These are phyloP conservation scores for Ephydatia muelleri DNA, from an alignment of 37 sponge, comb jelly and placozoan species.

Conservation along the genomic window DNA sequence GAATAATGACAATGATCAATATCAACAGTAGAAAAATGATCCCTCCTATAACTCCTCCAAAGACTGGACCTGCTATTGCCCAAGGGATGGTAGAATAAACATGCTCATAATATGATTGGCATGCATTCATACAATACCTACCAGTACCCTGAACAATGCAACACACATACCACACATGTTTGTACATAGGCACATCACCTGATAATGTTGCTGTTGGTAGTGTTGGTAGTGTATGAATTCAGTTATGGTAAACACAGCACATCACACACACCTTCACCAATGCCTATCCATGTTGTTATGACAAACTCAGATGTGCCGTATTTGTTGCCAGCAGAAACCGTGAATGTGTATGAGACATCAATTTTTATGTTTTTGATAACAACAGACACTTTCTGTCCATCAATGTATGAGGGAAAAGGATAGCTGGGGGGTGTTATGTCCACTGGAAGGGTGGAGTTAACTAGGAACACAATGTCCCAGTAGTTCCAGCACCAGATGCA, in stretches of 20 bases:
- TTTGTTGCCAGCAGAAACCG: neutral
- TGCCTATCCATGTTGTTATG: neutral
- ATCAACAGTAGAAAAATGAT: neutral
- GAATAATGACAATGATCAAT: neutral
- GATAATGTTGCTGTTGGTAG: neutral
- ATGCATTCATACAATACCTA: too few relatives aligned
- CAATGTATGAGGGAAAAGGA: neutral
- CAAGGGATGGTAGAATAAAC: too few relatives aligned
- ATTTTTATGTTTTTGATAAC: neutral
- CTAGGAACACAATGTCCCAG: neutral
- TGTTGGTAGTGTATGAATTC: neutral
- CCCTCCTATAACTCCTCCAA: neutral
- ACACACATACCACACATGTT: too few relatives aligned
- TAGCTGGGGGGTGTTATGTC: neutral
- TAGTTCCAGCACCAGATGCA: neutral
- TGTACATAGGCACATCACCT: neutral
- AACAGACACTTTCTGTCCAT: neutral
- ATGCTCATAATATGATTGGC: too few relatives aligned
- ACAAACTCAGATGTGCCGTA: neutral
- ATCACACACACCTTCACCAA: neutral
- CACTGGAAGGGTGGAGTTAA: neutral
- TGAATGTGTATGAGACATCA: neutral
- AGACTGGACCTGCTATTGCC: neutral
- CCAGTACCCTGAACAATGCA: too few relatives aligned
- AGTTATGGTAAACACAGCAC: neutral